Percentiles rank a stretch among this genome's conserved stretches.
Conservation (phyloP, 2,797 vertebrate species). For the Siniperca undulata region DNA sequence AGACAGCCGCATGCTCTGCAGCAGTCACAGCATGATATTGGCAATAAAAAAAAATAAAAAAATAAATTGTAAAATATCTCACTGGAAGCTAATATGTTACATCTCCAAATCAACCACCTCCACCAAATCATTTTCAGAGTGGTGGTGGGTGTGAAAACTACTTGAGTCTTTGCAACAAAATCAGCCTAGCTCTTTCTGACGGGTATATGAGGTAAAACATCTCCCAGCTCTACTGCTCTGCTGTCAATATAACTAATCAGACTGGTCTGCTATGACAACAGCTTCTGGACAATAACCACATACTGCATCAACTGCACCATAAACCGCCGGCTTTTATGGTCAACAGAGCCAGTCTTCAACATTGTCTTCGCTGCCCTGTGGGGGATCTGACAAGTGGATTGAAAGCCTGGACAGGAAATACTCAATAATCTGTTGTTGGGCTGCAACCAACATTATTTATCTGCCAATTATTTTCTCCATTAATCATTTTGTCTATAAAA, state of each 20-base stretch:
- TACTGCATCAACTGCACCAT: conserved; percentile 54
- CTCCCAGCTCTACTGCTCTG: conserved; percentile 36
- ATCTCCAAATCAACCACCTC: conserved; percentile 30
- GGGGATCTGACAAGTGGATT: background rate
- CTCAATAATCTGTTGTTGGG: conserved; percentile 6
- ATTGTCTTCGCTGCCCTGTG: background rate
- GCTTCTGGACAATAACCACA: conserved; percentile 67
- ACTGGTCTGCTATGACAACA: conserved; percentile 56
- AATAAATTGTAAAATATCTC: background rate
- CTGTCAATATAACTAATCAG: conserved; percentile 65
- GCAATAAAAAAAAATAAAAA: conserved; percentile 30
- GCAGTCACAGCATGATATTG: conserved; percentile 18
- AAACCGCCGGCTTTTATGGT: conserved; percentile 52
- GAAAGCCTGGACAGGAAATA: conserved; percentile 13
- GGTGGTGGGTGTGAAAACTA: conserved; percentile 25
- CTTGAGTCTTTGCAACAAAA: conserved; percentile 3
- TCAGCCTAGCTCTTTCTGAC: background rate
- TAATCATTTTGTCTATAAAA: conserved; percentile 13
- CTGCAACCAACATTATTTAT: background rate
- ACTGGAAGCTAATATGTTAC: conserved; percentile 17
- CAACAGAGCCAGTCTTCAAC: conserved; percentile 33
- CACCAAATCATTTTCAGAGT: conserved; percentile 23
- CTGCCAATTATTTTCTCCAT: background rate
- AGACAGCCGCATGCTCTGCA: conserved; percentile 35
- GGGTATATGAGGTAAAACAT: conserved; percentile 9